These are phyloP conservation scores for Eupeodes luniger DNA, from an alignment of 2,888 invertebrate genomes.

Conservation along the genomic window DNA sequence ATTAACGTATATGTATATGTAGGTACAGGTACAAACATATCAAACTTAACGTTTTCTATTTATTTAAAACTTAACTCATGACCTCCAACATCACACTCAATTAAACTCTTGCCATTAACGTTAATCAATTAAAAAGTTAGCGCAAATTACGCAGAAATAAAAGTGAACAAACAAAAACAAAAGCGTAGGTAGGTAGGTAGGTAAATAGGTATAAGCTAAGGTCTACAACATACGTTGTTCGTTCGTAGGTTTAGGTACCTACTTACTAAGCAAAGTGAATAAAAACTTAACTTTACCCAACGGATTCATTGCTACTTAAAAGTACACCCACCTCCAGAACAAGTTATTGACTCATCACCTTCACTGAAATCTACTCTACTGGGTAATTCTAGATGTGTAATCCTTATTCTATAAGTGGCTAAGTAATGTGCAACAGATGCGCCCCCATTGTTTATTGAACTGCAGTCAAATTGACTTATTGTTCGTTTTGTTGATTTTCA, in stretches of 20 bases:
- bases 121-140: conserved; percentile 49
- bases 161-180: conserved; percentile 3
- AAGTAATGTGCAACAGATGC: conserved; percentile 68
- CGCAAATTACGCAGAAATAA: conserved; percentile 51
- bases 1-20: no score
- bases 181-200: background rate
- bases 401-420: conserved; percentile 33
- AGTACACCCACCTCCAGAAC: background rate
- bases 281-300: background rate
- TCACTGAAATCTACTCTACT: conserved; percentile 26
- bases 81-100: conserved; percentile 60
- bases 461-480: conserved; percentile 62
- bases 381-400: conserved; percentile 64
- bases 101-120: conserved; percentile 31
- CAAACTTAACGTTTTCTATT: background rate
- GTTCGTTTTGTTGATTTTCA: conserved; percentile 58
- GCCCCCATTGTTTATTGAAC: conserved; percentile 63
- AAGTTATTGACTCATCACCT: conserved; percentile 71
- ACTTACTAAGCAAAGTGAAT: conserved; percentile 19
- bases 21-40: no score
- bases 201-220: background rate
- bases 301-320: background rate
- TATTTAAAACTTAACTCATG: conserved; percentile 1
- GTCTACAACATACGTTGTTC: no score
- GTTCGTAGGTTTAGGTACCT: background rate